phyloP scores from a whole-genome alignment of 1,140 invertebrate genomes.

The Rhynchophorus ferrugineus region DNA sequence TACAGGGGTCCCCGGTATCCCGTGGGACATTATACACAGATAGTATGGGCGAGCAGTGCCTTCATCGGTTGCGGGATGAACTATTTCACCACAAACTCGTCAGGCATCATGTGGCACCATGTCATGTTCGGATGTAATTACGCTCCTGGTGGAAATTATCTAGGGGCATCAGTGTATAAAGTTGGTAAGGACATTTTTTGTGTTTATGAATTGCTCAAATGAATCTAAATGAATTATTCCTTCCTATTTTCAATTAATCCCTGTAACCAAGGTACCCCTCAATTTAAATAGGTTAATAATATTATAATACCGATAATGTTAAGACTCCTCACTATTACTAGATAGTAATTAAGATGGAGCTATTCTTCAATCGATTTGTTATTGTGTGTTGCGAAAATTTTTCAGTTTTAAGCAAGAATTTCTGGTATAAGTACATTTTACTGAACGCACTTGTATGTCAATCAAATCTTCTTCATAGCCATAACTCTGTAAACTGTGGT shows the following conservation, averaged over 20 bases:
- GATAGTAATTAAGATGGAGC: no score
- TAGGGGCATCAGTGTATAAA: slow-evolving; percentile 27
- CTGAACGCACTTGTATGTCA: no score
- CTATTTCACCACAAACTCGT: slow-evolving; percentile 24
- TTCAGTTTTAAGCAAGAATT: no score
- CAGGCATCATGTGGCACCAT: slow-evolving; percentile 26
- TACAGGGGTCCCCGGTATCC: slow-evolving; percentile 23
- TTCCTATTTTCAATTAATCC: not conserved
- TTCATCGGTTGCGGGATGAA: slow-evolving; percentile 31
- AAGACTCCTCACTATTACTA: no score
- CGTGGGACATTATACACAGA: slow-evolving; percentile 36
- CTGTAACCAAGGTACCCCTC: slow-evolving; percentile 3
- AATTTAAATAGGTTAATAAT: no score
- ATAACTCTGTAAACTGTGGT: no score
- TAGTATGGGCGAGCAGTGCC: slow-evolving; percentile 32
- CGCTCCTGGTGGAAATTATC: slow-evolving; percentile 35
- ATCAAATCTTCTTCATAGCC: no score
- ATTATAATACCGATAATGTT: no score
- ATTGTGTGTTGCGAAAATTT: no score
- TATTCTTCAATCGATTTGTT: no score
- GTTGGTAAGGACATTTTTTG: slow-evolving; percentile 9
- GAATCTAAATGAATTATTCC: not conserved
- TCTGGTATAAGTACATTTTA: no score
- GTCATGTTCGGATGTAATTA: slow-evolving; percentile 35
- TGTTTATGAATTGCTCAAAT: not conserved